phyloP scores from a whole-genome alignment of 92 coral and sea anemone species.

The Siderastrea radians region DNA sequence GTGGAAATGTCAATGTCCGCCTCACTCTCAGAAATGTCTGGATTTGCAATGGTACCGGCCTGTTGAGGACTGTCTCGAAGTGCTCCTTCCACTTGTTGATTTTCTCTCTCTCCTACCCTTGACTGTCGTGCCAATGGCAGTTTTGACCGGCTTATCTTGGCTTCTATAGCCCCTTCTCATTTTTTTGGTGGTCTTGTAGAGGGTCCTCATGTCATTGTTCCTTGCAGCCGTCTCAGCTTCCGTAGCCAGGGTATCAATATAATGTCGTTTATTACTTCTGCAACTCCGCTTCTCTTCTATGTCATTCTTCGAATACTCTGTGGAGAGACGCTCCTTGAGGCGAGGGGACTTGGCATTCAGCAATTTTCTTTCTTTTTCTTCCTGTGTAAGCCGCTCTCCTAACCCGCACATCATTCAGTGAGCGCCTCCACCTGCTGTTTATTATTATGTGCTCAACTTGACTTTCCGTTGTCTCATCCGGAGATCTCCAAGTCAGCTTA shows the following conservation, averaged over 20 bases:
- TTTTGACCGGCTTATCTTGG: conserved; percentile 7
- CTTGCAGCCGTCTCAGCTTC: conserved; percentile 7
- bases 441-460: conserved; percentile 50
- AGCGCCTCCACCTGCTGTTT: conserved; percentile 34
- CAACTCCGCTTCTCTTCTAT: conserved; percentile 24
- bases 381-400: conserved; percentile 25
- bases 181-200: conserved; percentile 16
- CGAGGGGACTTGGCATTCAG: no score
- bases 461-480: conserved; percentile 42
- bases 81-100: conserved; percentile 13
- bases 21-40: background rate
- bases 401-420: conserved; percentile 42
- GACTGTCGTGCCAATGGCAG: conserved; percentile 9
- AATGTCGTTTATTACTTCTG: conserved; percentile 36
- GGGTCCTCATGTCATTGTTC: conserved; percentile 25
- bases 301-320: conserved; percentile 4
- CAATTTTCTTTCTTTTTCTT: background rate
- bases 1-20: conserved; percentile 19
- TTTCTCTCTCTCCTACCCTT: conserved; percentile 12
- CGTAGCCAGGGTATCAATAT: conserved; percentile 13
- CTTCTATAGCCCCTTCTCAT: conserved; percentile 10
- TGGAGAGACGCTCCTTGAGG: no score
- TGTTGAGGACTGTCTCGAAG: conserved; percentile 19
- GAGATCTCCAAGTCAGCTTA: conserved; percentile 39
- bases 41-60: conserved; percentile 13